Percentiles rank a stretch among this genome's conserved stretches.
Conservation (phyloP, 2,888 invertebrate genomes). For the Tenthredo scrophulariae region DNA sequence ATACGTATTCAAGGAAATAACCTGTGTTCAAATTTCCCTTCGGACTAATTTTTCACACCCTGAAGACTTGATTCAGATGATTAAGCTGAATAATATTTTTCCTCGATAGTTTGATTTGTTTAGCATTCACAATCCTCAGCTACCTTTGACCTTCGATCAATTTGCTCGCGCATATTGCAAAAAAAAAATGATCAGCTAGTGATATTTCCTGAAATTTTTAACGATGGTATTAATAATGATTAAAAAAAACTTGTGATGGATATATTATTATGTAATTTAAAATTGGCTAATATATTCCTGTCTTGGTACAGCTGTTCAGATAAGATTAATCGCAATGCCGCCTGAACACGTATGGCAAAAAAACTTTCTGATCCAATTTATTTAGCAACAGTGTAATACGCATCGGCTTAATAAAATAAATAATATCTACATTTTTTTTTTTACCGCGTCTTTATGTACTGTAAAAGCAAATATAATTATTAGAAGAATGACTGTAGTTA, state of each 20-base stretch:
- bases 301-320: conserved; percentile 38
- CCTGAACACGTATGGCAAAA: background rate
- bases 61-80: background rate
- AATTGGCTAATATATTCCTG: conserved; percentile 52
- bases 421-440: conserved; percentile 11
- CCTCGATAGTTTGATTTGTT: background rate
- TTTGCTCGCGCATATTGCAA: background rate
- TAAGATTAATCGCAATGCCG: conserved; percentile 37
- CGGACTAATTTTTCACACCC: background rate
- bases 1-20: background rate
- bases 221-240: background rate
- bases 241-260: conserved; percentile 13
- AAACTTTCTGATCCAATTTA: background rate
- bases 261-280: conserved; percentile 46
- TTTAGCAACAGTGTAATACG: background rate
- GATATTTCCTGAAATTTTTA: background rate
- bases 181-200: background rate
- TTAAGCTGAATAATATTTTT: background rate
- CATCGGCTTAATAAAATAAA: background rate
- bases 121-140: background rate
- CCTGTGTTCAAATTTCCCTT: background rate
- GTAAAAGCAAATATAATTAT: background rate
- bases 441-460: background rate
- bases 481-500: background rate
- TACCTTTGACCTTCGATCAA: background rate